These are phyloP conservation scores for Delia radicum DNA, from an alignment of 1,140 invertebrate genomes.

Conservation along the genomic window DNA sequence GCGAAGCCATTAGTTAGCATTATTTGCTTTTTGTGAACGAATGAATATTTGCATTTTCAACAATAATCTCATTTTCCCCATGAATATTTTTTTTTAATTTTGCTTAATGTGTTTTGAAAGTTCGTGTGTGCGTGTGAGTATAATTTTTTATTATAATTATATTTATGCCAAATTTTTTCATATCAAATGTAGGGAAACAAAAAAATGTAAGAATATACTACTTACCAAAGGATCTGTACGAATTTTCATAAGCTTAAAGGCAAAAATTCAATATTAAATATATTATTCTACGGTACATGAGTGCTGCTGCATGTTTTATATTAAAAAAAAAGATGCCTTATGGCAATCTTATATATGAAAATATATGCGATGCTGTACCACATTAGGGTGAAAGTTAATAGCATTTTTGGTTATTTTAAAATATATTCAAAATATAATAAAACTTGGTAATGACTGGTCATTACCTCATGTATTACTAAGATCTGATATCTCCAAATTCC, in stretches of 20 bases:
- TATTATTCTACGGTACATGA: not conserved
- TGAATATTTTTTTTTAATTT: constrained; percentile 12
- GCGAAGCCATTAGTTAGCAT: not conserved
- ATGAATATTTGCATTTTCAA: constrained; percentile 9
- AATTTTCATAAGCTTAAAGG: constrained; percentile 11
- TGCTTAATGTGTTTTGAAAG: not conserved
- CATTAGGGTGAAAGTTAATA: not conserved
- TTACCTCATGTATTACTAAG: too few relatives aligned
- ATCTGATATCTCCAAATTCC: too few relatives aligned
- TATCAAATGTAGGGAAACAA: not conserved
- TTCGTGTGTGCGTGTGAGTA: not conserved
- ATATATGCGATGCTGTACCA: not conserved
- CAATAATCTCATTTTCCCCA: constrained; percentile 15
- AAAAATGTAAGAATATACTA: not conserved
- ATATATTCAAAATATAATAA: too few relatives aligned
- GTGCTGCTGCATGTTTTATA: not conserved
- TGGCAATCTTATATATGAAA: not conserved
- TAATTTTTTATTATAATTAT: constrained; percentile 24
- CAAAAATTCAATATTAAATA: not conserved
- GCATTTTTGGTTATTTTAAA: too few relatives aligned
- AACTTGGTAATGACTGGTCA: too few relatives aligned
- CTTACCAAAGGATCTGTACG: not conserved
- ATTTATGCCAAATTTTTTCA: constrained; percentile 23
- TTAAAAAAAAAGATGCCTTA: not conserved
- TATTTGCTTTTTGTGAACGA: not conserved